Conservation (phyloP, 2,888 invertebrate species). For the Caenorhabditis wallacei region DNA sequence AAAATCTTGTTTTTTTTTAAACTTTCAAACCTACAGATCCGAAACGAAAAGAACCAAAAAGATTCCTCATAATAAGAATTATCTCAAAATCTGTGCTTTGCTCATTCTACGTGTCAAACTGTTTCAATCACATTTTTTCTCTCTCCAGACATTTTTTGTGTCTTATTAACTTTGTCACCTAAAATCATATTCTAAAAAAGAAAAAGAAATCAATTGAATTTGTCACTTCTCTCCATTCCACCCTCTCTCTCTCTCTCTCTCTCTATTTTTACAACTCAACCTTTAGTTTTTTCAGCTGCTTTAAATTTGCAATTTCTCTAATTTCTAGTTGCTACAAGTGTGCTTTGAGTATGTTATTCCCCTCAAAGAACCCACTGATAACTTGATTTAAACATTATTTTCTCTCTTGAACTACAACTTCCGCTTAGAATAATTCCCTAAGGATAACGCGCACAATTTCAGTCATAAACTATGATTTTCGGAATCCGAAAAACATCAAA, state of each 20-base stretch:
- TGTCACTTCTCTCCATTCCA: no score
- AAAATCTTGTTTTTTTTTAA: no score
- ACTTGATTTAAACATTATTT: slow-evolving; percentile 12
- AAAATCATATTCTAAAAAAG: not conserved
- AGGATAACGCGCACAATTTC: not conserved
- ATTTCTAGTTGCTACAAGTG: not conserved
- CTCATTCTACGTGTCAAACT: not conserved
- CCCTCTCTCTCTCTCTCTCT: slow-evolving; percentile 9
- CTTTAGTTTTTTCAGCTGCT: slow-evolving; percentile 36
- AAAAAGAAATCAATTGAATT: slow-evolving; percentile 9
- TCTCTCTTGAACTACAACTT: not conserved
- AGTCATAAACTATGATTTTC: not conserved
- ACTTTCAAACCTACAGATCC: no score
- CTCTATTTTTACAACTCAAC: slow-evolving; percentile 30
- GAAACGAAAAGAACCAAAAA: no score
- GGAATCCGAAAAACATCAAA: not conserved
- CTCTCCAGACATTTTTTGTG: slow-evolving; percentile 17
- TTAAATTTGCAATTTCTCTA: slow-evolving; percentile 11
- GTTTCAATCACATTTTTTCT: not conserved
- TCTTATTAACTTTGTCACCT: not conserved
- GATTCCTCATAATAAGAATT: no score
- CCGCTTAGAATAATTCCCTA: not conserved
- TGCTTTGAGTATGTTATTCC: not conserved
- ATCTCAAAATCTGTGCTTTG: not conserved
- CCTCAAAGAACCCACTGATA: not conserved